Percentiles rank a stretch among this genome's conserved stretches.
Conservation (phyloP, 1,140 invertebrate genomes). For the Drosophila ambigua region DNA sequence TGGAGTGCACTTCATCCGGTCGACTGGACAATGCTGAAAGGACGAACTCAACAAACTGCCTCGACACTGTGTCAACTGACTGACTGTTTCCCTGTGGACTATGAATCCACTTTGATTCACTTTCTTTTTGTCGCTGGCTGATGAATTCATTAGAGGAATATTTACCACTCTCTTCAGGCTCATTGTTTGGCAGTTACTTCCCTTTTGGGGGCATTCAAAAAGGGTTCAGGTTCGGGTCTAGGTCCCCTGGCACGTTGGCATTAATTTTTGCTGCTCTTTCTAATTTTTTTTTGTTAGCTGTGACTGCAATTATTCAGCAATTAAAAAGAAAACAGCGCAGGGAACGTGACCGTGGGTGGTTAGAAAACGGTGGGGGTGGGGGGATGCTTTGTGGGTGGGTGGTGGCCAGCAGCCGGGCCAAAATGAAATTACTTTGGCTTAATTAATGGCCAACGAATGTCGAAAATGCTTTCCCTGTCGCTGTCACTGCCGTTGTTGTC, state of each 20-base stretch:
- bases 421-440: conserved; percentile 72
- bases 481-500: conserved; percentile 19
- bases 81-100: conserved; percentile 1
- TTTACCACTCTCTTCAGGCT: not conserved
- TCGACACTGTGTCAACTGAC: conserved; percentile 13
- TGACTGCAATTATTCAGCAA: conserved; percentile 69
- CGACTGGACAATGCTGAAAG: conserved; percentile 24
- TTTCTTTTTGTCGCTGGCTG: not conserved
- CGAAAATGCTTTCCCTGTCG: conserved; percentile 40
- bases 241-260: conserved; percentile 5
- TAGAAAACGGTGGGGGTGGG: not conserved
- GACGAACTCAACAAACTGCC: conserved; percentile 2
- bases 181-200: conserved; percentile 18
- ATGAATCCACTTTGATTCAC: not conserved
- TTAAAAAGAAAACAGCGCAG: conserved; percentile 66
- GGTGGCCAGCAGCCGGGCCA: conserved; percentile 9
- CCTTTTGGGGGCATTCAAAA: conserved; percentile 12
- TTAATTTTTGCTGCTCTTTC: conserved; percentile 24
- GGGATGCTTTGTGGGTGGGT: not conserved
- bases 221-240: conserved; percentile 7
- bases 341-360: conserved; percentile 2
- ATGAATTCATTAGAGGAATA: conserved; percentile 15
- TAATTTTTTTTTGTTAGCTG: not conserved
- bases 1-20: conserved; percentile 41
- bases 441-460: conserved; percentile 76